A percentile compares a stretch with the other conserved stretches of the same genome.
Evolutionary conservation across 2,888 invertebrate species (phyloP).

Genomic region (Drosophila kanekoi): DNA sequence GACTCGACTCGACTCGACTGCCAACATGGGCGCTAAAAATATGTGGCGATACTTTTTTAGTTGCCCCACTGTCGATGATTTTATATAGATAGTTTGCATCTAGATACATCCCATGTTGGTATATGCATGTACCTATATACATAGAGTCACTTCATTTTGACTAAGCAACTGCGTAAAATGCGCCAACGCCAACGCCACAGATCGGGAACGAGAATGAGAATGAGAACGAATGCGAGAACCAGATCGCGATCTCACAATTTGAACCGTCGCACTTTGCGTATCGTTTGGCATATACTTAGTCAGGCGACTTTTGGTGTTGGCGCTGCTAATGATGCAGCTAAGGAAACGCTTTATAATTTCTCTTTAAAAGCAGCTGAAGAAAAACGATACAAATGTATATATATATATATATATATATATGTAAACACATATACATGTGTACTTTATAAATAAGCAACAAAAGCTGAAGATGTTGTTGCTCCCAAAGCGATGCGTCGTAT

Average conservation of each 20-base stretch:
- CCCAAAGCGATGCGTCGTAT: conserved; percentile 31
- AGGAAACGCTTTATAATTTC: conserved; percentile 84
- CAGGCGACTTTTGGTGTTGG: conserved; percentile 83
- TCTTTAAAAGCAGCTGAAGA: conserved; percentile 67
- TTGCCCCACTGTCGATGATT: conserved; percentile 72
- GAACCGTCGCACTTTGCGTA: conserved; percentile 37
- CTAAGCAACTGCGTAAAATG: conserved; percentile 79
- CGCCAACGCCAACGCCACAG: conserved; percentile 74
- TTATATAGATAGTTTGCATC: conserved; percentile 69
- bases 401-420: conserved; percentile 16
- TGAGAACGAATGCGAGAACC: not conserved
- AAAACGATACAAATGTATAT: conserved; percentile 16
- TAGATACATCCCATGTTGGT: conserved; percentile 44
- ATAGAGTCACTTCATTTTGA: conserved; percentile 60
- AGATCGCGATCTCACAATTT: conserved; percentile 52
- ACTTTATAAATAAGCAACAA: conserved; percentile 63
- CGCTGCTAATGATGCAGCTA: conserved; percentile 84
- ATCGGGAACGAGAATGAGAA: conserved; percentile 29
- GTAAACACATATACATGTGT: conserved; percentile 16
- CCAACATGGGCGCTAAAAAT: conserved; percentile 77
- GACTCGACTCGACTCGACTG: conserved; percentile 31
- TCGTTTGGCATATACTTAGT: conserved; percentile 64
- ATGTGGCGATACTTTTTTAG: conserved; percentile 70
- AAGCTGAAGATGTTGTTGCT: conserved; percentile 69
- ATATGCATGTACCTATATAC: conserved; percentile 15